These are phyloP conservation scores for Gymnocheta viridis DNA, from an alignment of 2,888 invertebrate genomes.

Conservation along the genomic window DNA sequence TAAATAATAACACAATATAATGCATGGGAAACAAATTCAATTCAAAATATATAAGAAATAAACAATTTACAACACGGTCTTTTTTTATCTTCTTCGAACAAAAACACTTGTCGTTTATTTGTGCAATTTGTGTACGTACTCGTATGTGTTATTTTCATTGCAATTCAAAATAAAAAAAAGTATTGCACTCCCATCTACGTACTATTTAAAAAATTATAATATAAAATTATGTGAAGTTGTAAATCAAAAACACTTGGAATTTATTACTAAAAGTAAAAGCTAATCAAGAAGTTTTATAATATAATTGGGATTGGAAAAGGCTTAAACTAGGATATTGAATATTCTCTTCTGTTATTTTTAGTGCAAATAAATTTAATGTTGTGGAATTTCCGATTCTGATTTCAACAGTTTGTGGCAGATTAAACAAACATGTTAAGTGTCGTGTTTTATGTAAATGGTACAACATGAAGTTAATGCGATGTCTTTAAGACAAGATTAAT, in stretches of 20 bases:
- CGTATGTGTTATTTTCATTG: not conserved
- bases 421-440: too few relatives aligned
- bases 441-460: too few relatives aligned
- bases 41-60: not conserved
- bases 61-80: not conserved
- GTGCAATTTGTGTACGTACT: not conserved
- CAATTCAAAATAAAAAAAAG: too few relatives aligned
- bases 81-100: not conserved
- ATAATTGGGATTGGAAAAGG: too few relatives aligned
- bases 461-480: too few relatives aligned
- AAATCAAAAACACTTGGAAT: not conserved
- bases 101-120: not conserved
- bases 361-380: too few relatives aligned
- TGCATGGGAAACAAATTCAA: not conserved
- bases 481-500: too few relatives aligned
- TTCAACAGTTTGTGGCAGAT: too few relatives aligned
- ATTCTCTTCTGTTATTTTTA: not conserved
- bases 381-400: too few relatives aligned
- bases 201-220: not conserved
- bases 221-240: not conserved
- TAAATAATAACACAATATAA: not conserved
- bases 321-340: not conserved
- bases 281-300: not conserved
- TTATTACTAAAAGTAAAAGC: not conserved
- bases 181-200: not conserved